Evolutionary conservation across 2,113 vertebrate genomes (phyloP), one percentile per base, ranked within the genome.

Genomic region (Lophotis ruficrista): DNA sequence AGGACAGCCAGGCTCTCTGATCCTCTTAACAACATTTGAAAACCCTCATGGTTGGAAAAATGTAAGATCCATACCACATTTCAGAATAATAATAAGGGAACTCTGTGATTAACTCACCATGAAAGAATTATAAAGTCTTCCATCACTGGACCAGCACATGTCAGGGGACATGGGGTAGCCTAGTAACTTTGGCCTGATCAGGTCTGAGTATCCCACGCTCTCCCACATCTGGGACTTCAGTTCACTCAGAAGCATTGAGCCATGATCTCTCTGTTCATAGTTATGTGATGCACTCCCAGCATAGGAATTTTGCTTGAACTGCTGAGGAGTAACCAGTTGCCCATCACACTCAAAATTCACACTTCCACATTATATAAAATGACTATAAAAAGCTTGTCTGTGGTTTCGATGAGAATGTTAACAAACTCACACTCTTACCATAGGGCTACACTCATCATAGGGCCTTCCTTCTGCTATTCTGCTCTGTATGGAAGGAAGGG

Each of bases 1-100:
- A 92, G 27, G 66, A 77, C 71, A 90, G 66, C 54, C 91, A 92
- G 68, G 37, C 41, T 89, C 56, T 93, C 93, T 93, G 75, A 93
- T 94, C 79, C 79, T 92, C 62, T 90, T 93, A 96, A 86, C 62
- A 68, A 70, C 54, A 62, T 88, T 77, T 70, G 66, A 80, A 94
- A 93, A 80, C 37, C 33, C 18, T 77, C 50, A 54, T 19, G 61
- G 2, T 45, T 90, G 41, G 22, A 80, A 90, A 91, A 95, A 72
- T 69, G n/a, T 48, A 69, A 92, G 58, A 90, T 41, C 12, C 14
- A 1, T 80, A 54, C 33, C 22, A 73, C 0, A 0, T 73, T 94
- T 90, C 79, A 70, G 58, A 80, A 93, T 48, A 77, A 64, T 53
- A 71, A 56, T 64, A 38, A 87, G 45, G n/a, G 30, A 69, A 77